Evolutionary conservation across 2,113 vertebrate species (phyloP).

Genomic region (Festucalex cinctus): DNA sequence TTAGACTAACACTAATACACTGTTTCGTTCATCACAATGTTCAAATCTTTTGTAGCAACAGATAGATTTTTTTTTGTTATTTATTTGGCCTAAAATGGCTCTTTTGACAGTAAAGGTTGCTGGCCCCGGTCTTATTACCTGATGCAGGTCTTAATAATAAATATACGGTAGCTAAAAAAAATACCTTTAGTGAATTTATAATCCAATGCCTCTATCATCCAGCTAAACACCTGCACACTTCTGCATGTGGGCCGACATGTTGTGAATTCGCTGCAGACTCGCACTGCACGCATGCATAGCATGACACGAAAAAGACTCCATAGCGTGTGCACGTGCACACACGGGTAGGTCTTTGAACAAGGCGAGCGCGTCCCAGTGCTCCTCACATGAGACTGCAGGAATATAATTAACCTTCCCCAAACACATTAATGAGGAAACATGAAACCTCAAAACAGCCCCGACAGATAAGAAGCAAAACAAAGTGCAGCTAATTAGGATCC

Average conservation of each 20-base stretch:
- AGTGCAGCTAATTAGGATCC: constrained; percentile 53
- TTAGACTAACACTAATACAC: too few relatives aligned
- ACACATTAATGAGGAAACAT: constrained; percentile 19
- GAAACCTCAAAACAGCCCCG: constrained; percentile 22
- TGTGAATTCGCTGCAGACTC: background rate
- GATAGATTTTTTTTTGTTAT: too few relatives aligned
- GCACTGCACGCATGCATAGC: background rate
- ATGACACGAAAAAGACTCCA: background rate
- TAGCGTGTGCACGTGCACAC: background rate
- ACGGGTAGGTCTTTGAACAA: constrained; percentile 3
- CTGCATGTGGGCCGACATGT: background rate
- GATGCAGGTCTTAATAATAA: background rate
- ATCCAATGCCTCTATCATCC: background rate
- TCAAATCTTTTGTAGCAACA: too few relatives aligned
- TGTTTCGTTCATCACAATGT: too few relatives aligned
- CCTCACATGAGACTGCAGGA: constrained; percentile 1
- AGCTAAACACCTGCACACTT: background rate
- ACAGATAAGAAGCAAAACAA: constrained; percentile 34
- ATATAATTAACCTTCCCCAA: constrained; percentile 39
- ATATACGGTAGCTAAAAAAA: background rate
- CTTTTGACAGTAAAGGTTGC: too few relatives aligned
- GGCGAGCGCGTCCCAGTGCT: constrained; percentile 26
- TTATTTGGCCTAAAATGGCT: too few relatives aligned
- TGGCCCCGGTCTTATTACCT: background rate
- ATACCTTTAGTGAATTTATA: constrained; percentile 8